These are phyloP conservation scores for Helicoverpa armigera DNA, from an alignment of 1,140 invertebrate genomes.

Conservation along the genomic window DNA sequence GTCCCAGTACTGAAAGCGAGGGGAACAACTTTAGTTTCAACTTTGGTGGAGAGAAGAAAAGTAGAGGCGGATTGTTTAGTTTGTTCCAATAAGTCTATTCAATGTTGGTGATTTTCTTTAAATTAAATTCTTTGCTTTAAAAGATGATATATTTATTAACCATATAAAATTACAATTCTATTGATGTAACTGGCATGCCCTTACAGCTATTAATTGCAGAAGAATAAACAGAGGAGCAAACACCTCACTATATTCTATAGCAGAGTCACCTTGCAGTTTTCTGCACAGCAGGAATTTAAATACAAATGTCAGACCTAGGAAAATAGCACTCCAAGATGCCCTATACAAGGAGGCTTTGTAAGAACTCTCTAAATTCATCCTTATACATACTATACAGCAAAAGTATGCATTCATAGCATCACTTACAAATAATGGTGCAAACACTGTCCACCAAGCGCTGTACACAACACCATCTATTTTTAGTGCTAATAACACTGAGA, in stretches of 20 bases:
- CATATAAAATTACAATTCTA: conserved; percentile 57
- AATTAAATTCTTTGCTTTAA: conserved; percentile 39
- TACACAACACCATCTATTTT: conserved; percentile 90
- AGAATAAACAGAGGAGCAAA: conserved; percentile 97
- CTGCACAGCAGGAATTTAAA: conserved; percentile 97
- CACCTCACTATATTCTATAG: conserved; percentile 96
- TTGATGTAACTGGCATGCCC: conserved; percentile 95
- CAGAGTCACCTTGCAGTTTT: conserved; percentile 93
- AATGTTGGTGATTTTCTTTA: conserved; percentile 6
- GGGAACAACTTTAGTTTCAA: conserved; percentile 75
- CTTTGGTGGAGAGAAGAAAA: conserved; percentile 75
- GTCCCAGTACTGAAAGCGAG: conserved; percentile 54
- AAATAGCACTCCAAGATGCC: conserved; percentile 94
- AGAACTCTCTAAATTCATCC: conserved; percentile 94
- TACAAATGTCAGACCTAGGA: conserved; percentile 94
- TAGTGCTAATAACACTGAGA: conserved; percentile 93
- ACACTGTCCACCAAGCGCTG: conserved; percentile 94
- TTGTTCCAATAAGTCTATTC: conserved; percentile 69
- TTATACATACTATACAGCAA: conserved; percentile 96
- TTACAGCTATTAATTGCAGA: conserved; percentile 95
- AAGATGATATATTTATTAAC: conserved; percentile 40
- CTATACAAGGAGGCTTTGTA: conserved; percentile 93
- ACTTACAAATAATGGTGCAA: conserved; percentile 95
- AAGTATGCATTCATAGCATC: conserved; percentile 98
- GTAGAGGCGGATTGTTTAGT: conserved; percentile 75